Evolutionary conservation across 2,797 vertebrate genomes (phyloP).

Genomic region (Thripadectes ignobilis): DNA sequence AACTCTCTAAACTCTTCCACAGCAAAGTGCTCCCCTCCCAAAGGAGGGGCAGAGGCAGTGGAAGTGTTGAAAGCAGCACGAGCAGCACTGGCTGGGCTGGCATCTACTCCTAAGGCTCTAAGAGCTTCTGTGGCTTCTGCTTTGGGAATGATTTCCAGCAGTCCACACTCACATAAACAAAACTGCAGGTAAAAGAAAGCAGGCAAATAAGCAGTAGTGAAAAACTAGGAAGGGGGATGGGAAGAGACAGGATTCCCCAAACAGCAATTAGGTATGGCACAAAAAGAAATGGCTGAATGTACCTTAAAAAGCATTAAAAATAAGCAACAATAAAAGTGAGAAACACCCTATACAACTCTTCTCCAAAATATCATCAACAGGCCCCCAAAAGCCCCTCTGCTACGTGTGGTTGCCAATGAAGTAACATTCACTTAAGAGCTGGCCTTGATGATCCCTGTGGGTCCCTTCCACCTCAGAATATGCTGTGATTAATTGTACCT

Average conservation of each 20-base stretch:
- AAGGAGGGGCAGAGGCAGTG: slow-evolving; percentile 14
- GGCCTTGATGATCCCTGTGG: background rate
- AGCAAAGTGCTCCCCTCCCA: slow-evolving; percentile 66
- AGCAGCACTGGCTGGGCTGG: background rate
- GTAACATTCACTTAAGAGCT: background rate
- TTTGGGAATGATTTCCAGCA: slow-evolving; percentile 86
- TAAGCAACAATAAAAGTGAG: background rate
- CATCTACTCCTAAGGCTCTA: slow-evolving; percentile 25
- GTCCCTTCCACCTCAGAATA: background rate
- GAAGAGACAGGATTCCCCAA: background rate
- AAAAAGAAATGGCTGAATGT: background rate
- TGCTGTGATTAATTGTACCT: background rate
- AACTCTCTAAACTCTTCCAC: background rate
- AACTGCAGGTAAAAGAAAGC: slow-evolving; percentile 75
- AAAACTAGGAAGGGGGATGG: background rate
- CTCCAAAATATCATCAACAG: background rate
- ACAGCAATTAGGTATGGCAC: background rate
- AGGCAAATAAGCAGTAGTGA: background rate
- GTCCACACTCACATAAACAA: slow-evolving; percentile 84
- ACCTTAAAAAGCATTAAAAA: background rate
- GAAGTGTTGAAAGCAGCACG: background rate
- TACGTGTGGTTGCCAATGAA: background rate
- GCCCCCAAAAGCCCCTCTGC: background rate
- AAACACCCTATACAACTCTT: background rate
- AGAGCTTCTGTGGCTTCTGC: slow-evolving; percentile 72